These are phyloP conservation scores for Gymnarchus niloticus DNA, from an alignment of 2,113 vertebrate species.

Conservation along the genomic window DNA sequence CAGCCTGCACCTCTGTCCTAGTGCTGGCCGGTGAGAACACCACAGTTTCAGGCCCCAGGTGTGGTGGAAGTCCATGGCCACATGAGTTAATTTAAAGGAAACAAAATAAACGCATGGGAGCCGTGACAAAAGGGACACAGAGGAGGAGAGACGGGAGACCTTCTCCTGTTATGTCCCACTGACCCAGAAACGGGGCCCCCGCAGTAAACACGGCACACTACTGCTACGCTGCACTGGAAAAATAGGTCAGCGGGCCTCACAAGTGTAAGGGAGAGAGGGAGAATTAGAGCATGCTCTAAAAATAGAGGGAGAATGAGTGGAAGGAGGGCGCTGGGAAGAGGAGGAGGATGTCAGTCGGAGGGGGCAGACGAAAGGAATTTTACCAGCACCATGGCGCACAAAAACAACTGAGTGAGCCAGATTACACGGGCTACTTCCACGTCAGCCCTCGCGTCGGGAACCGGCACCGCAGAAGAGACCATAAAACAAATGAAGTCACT, in stretches of 20 bases:
- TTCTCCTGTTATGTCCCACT: conserved; percentile 36
- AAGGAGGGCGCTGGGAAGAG: conserved; percentile 26
- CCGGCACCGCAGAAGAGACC: neutral
- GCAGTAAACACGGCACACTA: conserved; percentile 56
- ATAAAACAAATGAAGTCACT: neutral
- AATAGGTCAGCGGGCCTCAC: conserved; percentile 66
- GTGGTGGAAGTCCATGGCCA: neutral
- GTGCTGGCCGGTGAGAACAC: neutral
- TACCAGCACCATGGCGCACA: conserved; percentile 39
- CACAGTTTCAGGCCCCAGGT: too few relatives aligned
- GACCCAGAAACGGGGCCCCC: conserved; percentile 59
- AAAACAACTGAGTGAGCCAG: conserved; percentile 37
- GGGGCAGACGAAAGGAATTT: conserved; percentile 44
- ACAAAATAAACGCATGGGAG: neutral
- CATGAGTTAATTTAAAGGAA: neutral
- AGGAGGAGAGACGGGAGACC: neutral
- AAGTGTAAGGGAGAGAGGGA: conserved; percentile 35
- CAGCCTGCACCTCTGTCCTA: neutral
- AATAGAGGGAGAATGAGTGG: conserved; percentile 41
- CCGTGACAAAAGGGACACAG: neutral
- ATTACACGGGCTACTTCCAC: conserved; percentile 31
- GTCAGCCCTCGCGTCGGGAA: neutral
- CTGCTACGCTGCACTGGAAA: conserved; percentile 57
- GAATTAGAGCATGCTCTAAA: conserved; percentile 56
- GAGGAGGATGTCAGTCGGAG: conserved; percentile 37